These are phyloP conservation scores for Drosophila neonasuta DNA, from an alignment of 2,888 invertebrate species.

Conservation along the genomic window DNA sequence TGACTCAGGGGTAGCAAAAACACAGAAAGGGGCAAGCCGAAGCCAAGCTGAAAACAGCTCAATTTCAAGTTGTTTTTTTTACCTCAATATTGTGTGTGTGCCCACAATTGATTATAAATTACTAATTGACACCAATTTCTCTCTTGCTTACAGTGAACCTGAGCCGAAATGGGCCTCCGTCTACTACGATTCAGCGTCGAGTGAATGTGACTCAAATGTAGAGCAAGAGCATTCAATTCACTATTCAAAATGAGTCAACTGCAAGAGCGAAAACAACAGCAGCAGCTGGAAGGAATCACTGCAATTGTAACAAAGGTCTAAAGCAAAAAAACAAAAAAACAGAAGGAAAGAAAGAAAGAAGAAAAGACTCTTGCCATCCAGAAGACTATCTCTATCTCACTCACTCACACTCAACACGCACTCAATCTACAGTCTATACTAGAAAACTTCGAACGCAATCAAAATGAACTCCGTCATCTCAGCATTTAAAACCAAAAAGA, in stretches of 20 bases:
- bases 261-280: constrained; percentile 17
- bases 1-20: constrained; percentile 30
- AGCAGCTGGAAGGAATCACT: constrained; percentile 44
- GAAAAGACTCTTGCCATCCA: constrained; percentile 2
- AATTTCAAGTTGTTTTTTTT: constrained; percentile 18
- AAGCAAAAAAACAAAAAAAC: not conserved
- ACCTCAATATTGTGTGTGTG: constrained; percentile 3
- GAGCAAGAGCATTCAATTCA: constrained; percentile 25
- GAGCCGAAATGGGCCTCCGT: constrained; percentile 15
- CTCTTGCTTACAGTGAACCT: constrained; percentile 33
- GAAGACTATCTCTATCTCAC: constrained; percentile 5
- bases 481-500: constrained; percentile 82
- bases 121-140: constrained; percentile 34
- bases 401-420: not conserved
- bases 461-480: constrained; percentile 83
- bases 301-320: constrained; percentile 23
- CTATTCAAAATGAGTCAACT: constrained; percentile 24
- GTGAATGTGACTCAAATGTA: constrained; percentile 37
- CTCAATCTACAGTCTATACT: not conserved
- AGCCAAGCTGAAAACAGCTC: not conserved
- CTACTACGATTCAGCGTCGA: not conserved
- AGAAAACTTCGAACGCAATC: constrained; percentile 18
- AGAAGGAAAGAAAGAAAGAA: too few species aligned
- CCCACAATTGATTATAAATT: constrained; percentile 33
- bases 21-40: not conserved